Conservation (phyloP, 2,888 invertebrate genomes). For the Sicus ferrugineus region DNA sequence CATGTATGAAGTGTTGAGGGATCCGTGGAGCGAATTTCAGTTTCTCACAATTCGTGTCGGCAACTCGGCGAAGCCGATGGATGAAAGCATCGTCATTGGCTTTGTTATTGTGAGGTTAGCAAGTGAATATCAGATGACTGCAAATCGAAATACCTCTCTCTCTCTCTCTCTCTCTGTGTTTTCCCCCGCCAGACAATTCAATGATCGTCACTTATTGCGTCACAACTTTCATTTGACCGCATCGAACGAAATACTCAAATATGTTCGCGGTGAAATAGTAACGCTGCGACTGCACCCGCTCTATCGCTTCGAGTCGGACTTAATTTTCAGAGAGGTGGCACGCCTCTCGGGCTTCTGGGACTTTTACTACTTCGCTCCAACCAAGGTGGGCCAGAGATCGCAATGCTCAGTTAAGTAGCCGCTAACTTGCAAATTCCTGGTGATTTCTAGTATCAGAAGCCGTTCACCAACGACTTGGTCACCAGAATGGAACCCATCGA, state of each 20-base stretch:
- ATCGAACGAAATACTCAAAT: conserved; percentile 38
- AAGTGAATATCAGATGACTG: background rate
- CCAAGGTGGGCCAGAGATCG: conserved; percentile 34
- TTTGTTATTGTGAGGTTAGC: conserved; percentile 51
- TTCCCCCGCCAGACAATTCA: conserved; percentile 41
- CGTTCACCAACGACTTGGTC: conserved; percentile 35
- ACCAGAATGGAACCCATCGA: conserved; percentile 55
- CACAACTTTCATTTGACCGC: conserved; percentile 44
- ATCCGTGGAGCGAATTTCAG: conserved; percentile 42
- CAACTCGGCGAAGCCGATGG: conserved; percentile 41
- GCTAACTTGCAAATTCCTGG: background rate
- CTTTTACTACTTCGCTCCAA: conserved; percentile 47
- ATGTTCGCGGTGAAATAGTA: conserved; percentile 48
- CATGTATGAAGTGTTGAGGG: conserved; percentile 42
- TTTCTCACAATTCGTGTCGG: conserved; percentile 52
- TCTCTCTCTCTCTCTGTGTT: background rate
- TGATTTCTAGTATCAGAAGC: background rate
- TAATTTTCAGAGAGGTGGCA: conserved; percentile 50
- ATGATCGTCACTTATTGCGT: conserved; percentile 39
- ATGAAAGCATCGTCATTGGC: conserved; percentile 48
- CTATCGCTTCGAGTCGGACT: conserved; percentile 51
- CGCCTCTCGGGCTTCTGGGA: conserved; percentile 46
- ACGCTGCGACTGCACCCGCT: conserved; percentile 53
- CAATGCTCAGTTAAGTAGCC: background rate
- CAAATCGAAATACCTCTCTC: background rate